phyloP scores from a whole-genome alignment of 2,888 invertebrate species.

The Tillus elongatus region DNA sequence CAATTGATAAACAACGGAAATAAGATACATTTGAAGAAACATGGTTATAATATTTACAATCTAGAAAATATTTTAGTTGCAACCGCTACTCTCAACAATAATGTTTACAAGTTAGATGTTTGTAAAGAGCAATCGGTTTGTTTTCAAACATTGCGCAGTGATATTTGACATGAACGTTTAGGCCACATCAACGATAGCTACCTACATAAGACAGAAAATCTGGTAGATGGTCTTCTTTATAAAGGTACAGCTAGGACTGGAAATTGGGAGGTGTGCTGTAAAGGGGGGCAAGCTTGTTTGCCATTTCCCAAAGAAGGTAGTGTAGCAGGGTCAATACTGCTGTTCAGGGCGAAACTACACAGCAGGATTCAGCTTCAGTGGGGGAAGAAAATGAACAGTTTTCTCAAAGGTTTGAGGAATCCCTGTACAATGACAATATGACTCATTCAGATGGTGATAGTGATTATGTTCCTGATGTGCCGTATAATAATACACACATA shows the following conservation, averaged over 20 bases:
- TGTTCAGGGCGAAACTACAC: too few species aligned
- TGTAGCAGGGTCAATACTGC: conserved; percentile 17
- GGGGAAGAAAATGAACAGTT: too few species aligned
- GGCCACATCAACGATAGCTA: conserved; percentile 11
- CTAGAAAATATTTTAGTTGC: conserved; percentile 15
- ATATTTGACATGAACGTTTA: conserved; percentile 6
- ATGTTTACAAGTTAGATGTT: conserved; percentile 1
- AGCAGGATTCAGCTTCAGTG: too few species aligned
- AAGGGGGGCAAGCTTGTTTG: conserved; percentile 26
- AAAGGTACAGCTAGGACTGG: conserved; percentile 9
- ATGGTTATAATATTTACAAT: too few species aligned
- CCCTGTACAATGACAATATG: too few species aligned
- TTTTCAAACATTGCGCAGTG: conserved; percentile 6
- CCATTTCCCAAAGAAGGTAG: conserved; percentile 23
- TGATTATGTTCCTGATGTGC: too few species aligned
- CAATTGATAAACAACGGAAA: too few species aligned
- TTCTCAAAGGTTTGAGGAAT: too few species aligned
- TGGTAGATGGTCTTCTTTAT: neutral
- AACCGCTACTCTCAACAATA: conserved; percentile 5
- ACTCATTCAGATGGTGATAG: too few species aligned
- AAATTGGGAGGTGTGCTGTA: conserved; percentile 19
- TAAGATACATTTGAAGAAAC: too few species aligned
- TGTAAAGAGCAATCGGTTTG: conserved; percentile 2
- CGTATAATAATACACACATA: too few species aligned
- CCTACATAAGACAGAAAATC: conserved; percentile 3